Conservation (phyloP, 2,888 invertebrate genomes). For the Neoaliturus tenellus region DNA sequence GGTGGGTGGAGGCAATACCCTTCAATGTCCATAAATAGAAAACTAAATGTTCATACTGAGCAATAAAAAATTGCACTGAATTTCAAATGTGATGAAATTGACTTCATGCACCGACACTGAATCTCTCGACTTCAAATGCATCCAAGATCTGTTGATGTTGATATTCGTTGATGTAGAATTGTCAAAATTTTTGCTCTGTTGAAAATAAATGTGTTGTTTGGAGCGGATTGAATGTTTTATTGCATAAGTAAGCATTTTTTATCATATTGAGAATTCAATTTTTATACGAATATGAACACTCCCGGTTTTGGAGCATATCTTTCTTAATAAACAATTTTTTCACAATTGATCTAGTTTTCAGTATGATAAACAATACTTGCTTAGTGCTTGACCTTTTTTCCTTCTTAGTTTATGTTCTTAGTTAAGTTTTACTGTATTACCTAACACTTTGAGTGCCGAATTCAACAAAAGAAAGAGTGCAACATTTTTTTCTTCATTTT, state of each 20-base stretch:
- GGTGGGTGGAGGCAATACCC: background rate
- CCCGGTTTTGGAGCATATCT: constrained; percentile 60
- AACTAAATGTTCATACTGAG: background rate
- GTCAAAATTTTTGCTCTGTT: constrained; percentile 39
- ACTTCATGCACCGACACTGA: background rate
- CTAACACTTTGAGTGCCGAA: too few relatives aligned
- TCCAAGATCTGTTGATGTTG: constrained; percentile 62
- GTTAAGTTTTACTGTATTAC: background rate
- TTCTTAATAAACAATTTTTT: constrained; percentile 29
- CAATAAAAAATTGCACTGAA: background rate
- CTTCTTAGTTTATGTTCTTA: too few relatives aligned
- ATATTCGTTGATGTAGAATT: constrained; percentile 59
- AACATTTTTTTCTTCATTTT: too few relatives aligned
- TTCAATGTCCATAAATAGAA: background rate
- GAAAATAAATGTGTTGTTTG: constrained; percentile 52
- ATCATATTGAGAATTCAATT: constrained; percentile 60
- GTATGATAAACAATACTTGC: constrained; percentile 62
- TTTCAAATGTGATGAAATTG: background rate
- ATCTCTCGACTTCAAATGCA: constrained; percentile 46
- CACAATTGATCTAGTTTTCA: constrained; percentile 38
- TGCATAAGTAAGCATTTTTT: constrained; percentile 60
- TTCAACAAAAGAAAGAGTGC: too few relatives aligned
- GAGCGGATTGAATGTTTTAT: constrained; percentile 28
- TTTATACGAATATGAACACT: constrained; percentile 59
- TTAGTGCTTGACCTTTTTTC: constrained; percentile 13